A percentile compares a stretch with the other conserved stretches of the same genome.
phyloP scores from a whole-genome alignment of 2,888 invertebrate genomes.

The Melitaea athalia region DNA sequence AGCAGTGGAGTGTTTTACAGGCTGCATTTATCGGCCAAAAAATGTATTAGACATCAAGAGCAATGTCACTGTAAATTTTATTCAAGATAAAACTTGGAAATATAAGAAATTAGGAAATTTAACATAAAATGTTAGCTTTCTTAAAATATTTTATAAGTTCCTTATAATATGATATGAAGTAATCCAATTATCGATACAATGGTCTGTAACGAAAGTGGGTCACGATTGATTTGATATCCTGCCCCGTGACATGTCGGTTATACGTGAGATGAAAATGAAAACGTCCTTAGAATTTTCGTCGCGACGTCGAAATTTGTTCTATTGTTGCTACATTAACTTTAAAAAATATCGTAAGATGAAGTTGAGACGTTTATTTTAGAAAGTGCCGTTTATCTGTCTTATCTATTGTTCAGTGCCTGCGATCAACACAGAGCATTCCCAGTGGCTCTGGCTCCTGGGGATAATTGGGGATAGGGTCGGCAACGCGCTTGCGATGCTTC shows the following conservation, averaged over 20 bases:
- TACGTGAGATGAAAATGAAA: constrained; percentile 10
- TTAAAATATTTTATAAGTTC: background rate
- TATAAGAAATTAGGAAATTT: too few relatives aligned
- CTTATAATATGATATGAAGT: background rate
- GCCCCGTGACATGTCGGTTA: constrained; percentile 9
- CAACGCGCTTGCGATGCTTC: too few relatives aligned
- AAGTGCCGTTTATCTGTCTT: too few relatives aligned
- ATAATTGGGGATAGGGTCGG: too few relatives aligned
- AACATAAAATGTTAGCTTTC: background rate
- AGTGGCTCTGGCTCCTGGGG: too few relatives aligned
- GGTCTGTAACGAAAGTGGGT: constrained; percentile 15
- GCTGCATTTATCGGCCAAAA: too few relatives aligned
- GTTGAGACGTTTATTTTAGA: too few relatives aligned
- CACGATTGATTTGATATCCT: constrained; percentile 22
- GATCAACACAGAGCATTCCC: too few relatives aligned
- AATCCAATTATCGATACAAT: background rate
- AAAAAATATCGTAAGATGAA: background rate
- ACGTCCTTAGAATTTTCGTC: background rate
- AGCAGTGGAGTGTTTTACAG: too few relatives aligned
- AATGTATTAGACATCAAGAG: background rate
- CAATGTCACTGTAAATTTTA: too few relatives aligned
- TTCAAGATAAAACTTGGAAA: too few relatives aligned
- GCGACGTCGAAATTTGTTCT: background rate
- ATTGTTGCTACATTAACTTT: background rate
- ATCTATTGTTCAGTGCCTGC: too few relatives aligned